These are phyloP conservation scores for Cecidostiba fungosa DNA, from an alignment of 2,888 invertebrate species.

Conservation along the genomic window DNA sequence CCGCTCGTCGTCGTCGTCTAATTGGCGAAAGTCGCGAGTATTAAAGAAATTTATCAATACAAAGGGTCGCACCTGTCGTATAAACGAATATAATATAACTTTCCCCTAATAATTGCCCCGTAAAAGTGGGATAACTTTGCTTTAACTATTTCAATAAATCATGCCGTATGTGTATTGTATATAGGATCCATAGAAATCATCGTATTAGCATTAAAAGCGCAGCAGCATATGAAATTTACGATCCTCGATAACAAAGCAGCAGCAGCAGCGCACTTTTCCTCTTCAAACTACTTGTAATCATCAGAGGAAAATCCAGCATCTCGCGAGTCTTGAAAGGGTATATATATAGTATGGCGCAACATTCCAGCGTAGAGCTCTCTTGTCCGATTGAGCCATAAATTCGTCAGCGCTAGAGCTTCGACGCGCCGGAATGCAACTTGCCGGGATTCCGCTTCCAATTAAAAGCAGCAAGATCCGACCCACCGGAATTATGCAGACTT, in stretches of 20 bases:
- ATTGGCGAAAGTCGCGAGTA: too few relatives aligned
- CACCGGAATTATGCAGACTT: conserved; percentile 17
- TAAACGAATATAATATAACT: not conserved
- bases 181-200: not conserved
- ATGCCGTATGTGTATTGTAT: too few relatives aligned
- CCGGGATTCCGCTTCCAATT: conserved; percentile 26
- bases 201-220: not conserved
- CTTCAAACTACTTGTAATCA: not conserved
- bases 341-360: not conserved
- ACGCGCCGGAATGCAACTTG: conserved; percentile 15
- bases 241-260: conserved; percentile 21
- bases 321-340: not conserved
- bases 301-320: not conserved
- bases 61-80: not conserved
- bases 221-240: conserved; percentile 20
- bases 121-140: not conserved
- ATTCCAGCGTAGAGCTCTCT: conserved; percentile 20
- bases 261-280: not conserved
- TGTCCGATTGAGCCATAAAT: conserved; percentile 48
- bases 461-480: conserved; percentile 11
- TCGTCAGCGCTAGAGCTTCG: conserved; percentile 26
- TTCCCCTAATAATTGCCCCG: not conserved
- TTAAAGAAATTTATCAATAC: too few relatives aligned
- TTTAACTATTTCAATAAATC: not conserved
- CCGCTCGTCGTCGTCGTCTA: not conserved